phyloP scores from a whole-genome alignment of 2,113 vertebrate species.

The Ceratotherium simum region DNA sequence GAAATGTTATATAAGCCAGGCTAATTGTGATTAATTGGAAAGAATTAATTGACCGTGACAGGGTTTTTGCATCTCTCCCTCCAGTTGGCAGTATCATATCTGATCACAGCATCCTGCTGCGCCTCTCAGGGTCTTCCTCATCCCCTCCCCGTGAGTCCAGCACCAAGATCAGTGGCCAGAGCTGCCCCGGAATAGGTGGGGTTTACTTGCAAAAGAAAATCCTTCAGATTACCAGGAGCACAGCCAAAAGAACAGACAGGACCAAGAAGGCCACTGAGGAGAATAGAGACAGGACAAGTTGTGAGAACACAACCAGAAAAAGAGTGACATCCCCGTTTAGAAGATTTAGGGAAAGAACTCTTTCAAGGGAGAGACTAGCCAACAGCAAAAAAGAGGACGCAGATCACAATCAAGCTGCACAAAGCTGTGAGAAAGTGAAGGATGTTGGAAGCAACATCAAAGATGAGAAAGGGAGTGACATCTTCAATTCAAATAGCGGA shows the following conservation, averaged over 20 bases:
- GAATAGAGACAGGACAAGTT: conserved; percentile 79
- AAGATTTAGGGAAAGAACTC: conserved; percentile 91
- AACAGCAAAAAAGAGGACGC: conserved; percentile 79
- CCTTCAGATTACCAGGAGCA: conserved; percentile 90
- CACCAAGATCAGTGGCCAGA: conserved; percentile 91
- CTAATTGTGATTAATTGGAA: conserved; percentile 70
- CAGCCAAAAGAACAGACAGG: conserved; percentile 80
- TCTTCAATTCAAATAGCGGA: conserved; percentile 83
- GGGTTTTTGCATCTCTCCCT: conserved; percentile 84
- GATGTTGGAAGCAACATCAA: conserved; percentile 78
- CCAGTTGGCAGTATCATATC: conserved; percentile 89
- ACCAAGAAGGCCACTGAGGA: conserved; percentile 82
- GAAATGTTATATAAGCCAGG: conserved; percentile 63
- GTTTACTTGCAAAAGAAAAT: conserved; percentile 93
- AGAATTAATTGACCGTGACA: conserved; percentile 66
- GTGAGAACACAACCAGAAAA: conserved; percentile 84
- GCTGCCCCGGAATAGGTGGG: conserved; percentile 97
- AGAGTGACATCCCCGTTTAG: conserved; percentile 87
- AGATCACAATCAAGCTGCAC: conserved; percentile 79
- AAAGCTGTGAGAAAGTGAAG: conserved; percentile 79
- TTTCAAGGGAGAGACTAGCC: conserved; percentile 90
- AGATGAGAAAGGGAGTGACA: conserved; percentile 84
- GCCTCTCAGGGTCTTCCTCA: conserved; percentile 92
- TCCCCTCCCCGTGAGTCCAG: conserved; percentile 93
- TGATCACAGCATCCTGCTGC: conserved; percentile 91